Evolutionary conservation across 2,113 vertebrate species (phyloP), one percentile per base, ranked within the genome.

Genomic region (Sinocyclocheilus rhinocerous): DNA sequence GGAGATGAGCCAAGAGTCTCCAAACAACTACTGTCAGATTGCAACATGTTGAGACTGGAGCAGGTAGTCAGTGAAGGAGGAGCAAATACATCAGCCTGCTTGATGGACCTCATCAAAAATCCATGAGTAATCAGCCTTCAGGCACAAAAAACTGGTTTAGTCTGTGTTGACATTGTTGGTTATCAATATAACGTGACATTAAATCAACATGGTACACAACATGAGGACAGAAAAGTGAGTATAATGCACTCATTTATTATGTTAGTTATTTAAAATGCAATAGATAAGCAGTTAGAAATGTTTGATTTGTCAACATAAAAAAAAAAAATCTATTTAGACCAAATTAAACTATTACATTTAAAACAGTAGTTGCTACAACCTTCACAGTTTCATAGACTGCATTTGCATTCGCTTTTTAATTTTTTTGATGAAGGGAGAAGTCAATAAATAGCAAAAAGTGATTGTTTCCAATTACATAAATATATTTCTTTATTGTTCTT

Each of bases 11-110:
- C 88, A 89, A 20, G 50, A 85, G 50, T 42, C 70, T 89, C 61
- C 83, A 73, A 72, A 63, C 85, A 78, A 84, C 85, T 83, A 82
- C 77, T 72, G 61, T 84, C 77, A 77, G 82, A 72, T 67, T 39
- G 79, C 77, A 79, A 85, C 81, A 69, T 87, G 88, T 87, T 87
- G 73, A 83, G 86, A 83, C 88, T 79, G 57, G 85, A 84, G 69
- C 55, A 88, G 55, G 57, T 67, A 52, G 82, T 69, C 67, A 18
- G 77, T 61, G 50, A 73, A 89, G 24, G 29, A 45, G 76, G 55
- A 87, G 83, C 18, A 77, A 77, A 82, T 76, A 65, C 24, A 84
- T 87, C 72, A 82, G 79, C 12, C 63, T 76, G 33, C 29, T 48
- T 87, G 73, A 61, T 83, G 50, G 76, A 76, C 77, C 39, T 84